Conservation (phyloP, 2,113 vertebrate genomes). For the Seriola quinqueradiata region DNA sequence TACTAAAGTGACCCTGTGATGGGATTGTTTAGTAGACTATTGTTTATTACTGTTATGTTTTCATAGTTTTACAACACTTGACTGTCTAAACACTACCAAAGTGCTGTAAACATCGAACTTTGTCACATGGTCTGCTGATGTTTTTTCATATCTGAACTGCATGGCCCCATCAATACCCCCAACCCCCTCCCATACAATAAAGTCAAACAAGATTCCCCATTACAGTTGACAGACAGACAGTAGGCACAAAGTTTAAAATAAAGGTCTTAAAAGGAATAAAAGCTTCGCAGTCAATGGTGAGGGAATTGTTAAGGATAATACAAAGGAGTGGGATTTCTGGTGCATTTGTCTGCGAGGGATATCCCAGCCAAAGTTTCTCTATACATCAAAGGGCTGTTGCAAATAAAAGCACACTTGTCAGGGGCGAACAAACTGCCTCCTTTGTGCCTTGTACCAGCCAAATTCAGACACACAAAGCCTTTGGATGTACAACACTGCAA, state of each 20-base stretch:
- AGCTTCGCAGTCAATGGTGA: slow-evolving; percentile 79
- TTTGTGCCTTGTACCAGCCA: slow-evolving; percentile 84
- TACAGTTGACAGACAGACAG: slow-evolving; percentile 81
- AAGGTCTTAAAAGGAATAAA: slow-evolving; percentile 84
- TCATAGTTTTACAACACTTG: background rate
- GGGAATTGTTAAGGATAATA: slow-evolving; percentile 85
- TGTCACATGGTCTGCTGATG: slow-evolving; percentile 24
- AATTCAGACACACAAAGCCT: slow-evolving; percentile 85
- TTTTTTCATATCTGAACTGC: slow-evolving; percentile 45
- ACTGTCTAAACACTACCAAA: background rate
- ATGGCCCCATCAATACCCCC: slow-evolving; percentile 17
- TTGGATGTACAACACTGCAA: slow-evolving; percentile 87
- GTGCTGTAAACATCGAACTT: background rate
- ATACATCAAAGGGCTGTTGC: slow-evolving; percentile 85
- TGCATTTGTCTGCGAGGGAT: slow-evolving; percentile 83
- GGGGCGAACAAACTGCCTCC: slow-evolving; percentile 87
- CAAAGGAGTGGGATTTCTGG: slow-evolving; percentile 85
- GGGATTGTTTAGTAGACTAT: background rate
- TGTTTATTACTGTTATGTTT: background rate
- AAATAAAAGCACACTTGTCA: slow-evolving; percentile 89
- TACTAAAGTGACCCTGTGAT: background rate
- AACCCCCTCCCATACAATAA: slow-evolving; percentile 34
- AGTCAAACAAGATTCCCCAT: slow-evolving; percentile 70
- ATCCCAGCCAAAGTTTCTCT: slow-evolving; percentile 85
- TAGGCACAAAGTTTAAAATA: slow-evolving; percentile 81